Evolutionary conservation across 2,888 invertebrate species (phyloP).

Genomic region (Sinohyriopsis cumingii): DNA sequence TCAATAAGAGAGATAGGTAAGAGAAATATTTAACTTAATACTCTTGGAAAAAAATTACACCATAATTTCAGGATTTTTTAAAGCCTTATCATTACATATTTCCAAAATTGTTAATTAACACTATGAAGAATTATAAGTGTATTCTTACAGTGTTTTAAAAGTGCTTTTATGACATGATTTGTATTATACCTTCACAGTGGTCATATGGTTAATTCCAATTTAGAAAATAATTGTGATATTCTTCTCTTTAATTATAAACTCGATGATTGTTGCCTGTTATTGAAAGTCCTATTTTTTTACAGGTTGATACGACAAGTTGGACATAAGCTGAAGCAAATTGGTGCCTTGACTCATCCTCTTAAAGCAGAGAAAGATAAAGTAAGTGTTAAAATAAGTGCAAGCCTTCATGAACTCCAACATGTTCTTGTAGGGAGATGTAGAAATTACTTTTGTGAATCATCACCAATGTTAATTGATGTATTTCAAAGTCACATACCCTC

Average conservation of each 20-base stretch:
- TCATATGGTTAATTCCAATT: no score
- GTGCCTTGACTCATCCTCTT: constrained; percentile 56
- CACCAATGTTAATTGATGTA: no score
- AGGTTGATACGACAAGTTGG: constrained; percentile 62
- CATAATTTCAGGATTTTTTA: not conserved
- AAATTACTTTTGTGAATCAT: no score
- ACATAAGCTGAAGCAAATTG: constrained; percentile 62
- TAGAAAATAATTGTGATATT: no score
- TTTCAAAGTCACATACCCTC: no score
- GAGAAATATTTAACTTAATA: constrained; percentile 3
- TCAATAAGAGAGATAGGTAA: constrained; percentile 70
- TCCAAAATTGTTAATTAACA: not conserved
- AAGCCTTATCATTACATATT: not conserved
- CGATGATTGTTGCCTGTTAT: no score
- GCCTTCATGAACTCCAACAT: not conserved
- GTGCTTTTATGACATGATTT: no score
- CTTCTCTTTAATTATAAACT: no score
- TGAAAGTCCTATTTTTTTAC: constrained; percentile 10
- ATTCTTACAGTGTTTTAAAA: no score
- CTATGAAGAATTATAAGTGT: no score
- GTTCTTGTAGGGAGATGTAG: no score
- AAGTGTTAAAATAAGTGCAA: constrained; percentile 8
- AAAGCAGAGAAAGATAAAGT: constrained; percentile 56
- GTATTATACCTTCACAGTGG: no score
- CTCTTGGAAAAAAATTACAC: not conserved